These are phyloP conservation scores for Coranthus polyacanthus DNA, from an alignment of 2,797 vertebrate genomes.

Conservation along the genomic window DNA sequence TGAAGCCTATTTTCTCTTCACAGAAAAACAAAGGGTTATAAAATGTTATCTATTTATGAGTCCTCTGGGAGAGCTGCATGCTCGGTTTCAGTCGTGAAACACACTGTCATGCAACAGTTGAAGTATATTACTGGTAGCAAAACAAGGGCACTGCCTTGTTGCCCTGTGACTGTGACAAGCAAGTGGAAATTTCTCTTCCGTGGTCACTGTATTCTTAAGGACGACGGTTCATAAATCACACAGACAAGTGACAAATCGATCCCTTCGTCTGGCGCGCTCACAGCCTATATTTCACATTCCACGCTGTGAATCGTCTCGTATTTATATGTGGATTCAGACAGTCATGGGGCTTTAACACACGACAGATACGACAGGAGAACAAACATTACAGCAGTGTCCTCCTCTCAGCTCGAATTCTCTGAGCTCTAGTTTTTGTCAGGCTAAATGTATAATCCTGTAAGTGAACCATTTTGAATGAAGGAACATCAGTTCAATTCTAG, in stretches of 20 bases:
- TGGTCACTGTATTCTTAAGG: conserved; percentile 43
- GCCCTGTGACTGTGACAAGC: conserved; percentile 48
- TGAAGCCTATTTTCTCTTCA: conserved; percentile 56
- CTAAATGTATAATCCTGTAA: conserved; percentile 27
- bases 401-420: neutral
- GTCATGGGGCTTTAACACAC: conserved; percentile 17
- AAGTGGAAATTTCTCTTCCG: conserved; percentile 53
- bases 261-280: conserved; percentile 4
- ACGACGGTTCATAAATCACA: conserved; percentile 61
- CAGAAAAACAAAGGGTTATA: conserved; percentile 39
- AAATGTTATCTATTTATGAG: conserved; percentile 51
- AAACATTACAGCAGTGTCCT: conserved; percentile 5
- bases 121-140: conserved; percentile 40
- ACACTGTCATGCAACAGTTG: conserved; percentile 36
- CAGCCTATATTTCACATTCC: conserved; percentile 40
- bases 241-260: conserved; percentile 50
- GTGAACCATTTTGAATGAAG: conserved; percentile 29
- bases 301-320: conserved; percentile 6
- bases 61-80: conserved; percentile 41
- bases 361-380: conserved; percentile 17
- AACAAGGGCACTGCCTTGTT: conserved; percentile 41
- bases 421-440: neutral
- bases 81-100: conserved; percentile 37
- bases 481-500: conserved; percentile 21
- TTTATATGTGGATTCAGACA: conserved; percentile 31